A percentile compares a stretch with the other conserved stretches of the same genome.
Evolutionary conservation across 2,888 invertebrate genomes (phyloP).

Genomic region (Andrena camellia): DNA sequence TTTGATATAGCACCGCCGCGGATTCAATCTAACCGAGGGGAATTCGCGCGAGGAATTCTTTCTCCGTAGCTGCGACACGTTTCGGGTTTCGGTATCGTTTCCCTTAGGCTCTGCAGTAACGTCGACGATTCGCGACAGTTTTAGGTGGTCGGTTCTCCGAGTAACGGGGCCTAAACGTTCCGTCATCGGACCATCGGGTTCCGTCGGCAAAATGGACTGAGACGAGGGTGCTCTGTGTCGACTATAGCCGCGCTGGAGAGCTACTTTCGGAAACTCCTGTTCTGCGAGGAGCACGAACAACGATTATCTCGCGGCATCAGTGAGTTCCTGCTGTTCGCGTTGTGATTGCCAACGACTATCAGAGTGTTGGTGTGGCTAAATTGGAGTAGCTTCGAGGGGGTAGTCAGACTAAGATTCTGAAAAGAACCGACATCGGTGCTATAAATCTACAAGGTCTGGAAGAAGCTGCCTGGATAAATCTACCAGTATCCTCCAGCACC

Average conservation of each 20-base stretch:
- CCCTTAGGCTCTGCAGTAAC: neutral
- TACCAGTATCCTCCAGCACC: no score
- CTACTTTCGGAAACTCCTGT: neutral
- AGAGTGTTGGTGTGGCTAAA: constrained; percentile 8
- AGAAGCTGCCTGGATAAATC: no score
- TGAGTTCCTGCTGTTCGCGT: constrained; percentile 24
- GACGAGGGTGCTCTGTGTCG: neutral
- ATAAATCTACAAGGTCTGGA: neutral
- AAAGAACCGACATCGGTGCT: neutral
- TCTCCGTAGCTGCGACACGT: no score
- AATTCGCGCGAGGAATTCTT: no score
- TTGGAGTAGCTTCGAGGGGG: neutral
- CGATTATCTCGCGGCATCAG: neutral
- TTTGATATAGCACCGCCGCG: no score
- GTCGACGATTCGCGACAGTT: neutral
- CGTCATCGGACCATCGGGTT: neutral
- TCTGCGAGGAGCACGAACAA: neutral
- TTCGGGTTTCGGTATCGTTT: no score
- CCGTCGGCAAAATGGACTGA: neutral
- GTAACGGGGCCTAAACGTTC: neutral
- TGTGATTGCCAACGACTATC: neutral
- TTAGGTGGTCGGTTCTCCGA: neutral
- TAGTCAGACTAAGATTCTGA: neutral
- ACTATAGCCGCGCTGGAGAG: neutral
- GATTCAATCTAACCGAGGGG: no score